These are phyloP conservation scores for Ursus arctos DNA, from an alignment of 2,113 vertebrate genomes.

Conservation along the genomic window DNA sequence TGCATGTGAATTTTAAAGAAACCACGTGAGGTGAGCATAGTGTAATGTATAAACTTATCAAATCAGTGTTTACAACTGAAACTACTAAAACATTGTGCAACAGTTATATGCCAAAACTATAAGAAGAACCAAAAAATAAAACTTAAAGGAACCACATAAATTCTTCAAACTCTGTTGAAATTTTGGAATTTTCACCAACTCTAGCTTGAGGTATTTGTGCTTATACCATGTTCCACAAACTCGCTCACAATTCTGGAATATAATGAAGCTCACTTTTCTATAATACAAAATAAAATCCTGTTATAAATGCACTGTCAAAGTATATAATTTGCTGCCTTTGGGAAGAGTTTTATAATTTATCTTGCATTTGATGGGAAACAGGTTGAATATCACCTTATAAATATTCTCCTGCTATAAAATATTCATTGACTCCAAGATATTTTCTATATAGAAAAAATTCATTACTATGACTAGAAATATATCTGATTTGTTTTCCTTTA, in stretches of 20 bases:
- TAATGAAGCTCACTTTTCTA: not conserved
- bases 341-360: not conserved
- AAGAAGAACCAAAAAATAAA: not conserved
- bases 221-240: not conserved
- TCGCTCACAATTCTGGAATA: not conserved
- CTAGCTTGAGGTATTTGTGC: not conserved
- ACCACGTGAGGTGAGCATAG: not conserved
- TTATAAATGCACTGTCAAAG: not conserved
- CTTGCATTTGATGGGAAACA: not conserved
- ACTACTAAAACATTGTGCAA: not conserved
- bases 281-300: not conserved
- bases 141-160: not conserved
- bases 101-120: not conserved
- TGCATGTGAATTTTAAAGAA: not conserved
- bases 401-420: not conserved
- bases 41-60: not conserved
- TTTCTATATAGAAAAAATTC: not conserved
- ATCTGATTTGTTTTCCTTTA: not conserved
- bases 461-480: not conserved
- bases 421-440: not conserved
- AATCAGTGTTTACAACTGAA: not conserved
- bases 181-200: not conserved
- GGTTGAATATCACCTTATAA: not conserved
- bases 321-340: not conserved
- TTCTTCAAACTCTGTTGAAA: not conserved